Evolutionary conservation across 2,888 invertebrate species (phyloP).

Genomic region (Patella ulyssiponensis): DNA sequence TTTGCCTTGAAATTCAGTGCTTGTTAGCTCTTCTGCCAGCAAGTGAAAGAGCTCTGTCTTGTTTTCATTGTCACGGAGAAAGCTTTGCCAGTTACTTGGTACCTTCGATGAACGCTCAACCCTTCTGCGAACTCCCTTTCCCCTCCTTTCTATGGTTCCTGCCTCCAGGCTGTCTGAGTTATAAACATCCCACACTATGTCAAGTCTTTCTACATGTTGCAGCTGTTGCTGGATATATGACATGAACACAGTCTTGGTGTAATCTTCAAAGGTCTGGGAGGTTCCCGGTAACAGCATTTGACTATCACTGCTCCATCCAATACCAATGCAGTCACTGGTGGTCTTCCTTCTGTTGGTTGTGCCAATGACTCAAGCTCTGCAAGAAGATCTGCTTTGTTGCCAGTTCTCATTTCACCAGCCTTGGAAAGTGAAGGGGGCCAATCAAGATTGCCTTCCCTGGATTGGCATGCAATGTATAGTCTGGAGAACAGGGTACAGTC

Average conservation of each 20-base stretch:
- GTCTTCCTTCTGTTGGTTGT: neutral
- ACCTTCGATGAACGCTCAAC: slow-evolving; percentile 22
- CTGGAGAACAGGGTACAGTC: slow-evolving; percentile 19
- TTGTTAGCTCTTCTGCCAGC: slow-evolving; percentile 19
- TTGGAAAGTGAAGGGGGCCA: slow-evolving; percentile 29
- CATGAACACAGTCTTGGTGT: slow-evolving; percentile 30
- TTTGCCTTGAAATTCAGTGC: neutral
- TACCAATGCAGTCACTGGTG: slow-evolving; percentile 22
- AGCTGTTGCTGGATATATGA: slow-evolving; percentile 34
- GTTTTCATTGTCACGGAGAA: slow-evolving; percentile 35
- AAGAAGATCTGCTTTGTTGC: slow-evolving; percentile 26
- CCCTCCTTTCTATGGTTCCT: slow-evolving; percentile 35
- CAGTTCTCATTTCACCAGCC: slow-evolving; percentile 23
- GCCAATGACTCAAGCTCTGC: slow-evolving; percentile 9
- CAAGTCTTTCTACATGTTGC: slow-evolving; percentile 27
- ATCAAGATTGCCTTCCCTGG: slow-evolving; percentile 18
- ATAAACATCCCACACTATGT: slow-evolving; percentile 40
- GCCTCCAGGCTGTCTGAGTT: slow-evolving; percentile 38
- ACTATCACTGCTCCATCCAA: slow-evolving; percentile 41
- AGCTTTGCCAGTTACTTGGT: slow-evolving; percentile 32
- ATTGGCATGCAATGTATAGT: slow-evolving; percentile 21
- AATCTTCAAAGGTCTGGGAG: slow-evolving; percentile 39
- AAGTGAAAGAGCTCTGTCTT: slow-evolving; percentile 38
- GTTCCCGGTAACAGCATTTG: slow-evolving; percentile 26
- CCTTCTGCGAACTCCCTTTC: slow-evolving; percentile 35